phyloP scores from a whole-genome alignment of 1,140 invertebrate genomes.

The Drosophila parabipectinata region DNA sequence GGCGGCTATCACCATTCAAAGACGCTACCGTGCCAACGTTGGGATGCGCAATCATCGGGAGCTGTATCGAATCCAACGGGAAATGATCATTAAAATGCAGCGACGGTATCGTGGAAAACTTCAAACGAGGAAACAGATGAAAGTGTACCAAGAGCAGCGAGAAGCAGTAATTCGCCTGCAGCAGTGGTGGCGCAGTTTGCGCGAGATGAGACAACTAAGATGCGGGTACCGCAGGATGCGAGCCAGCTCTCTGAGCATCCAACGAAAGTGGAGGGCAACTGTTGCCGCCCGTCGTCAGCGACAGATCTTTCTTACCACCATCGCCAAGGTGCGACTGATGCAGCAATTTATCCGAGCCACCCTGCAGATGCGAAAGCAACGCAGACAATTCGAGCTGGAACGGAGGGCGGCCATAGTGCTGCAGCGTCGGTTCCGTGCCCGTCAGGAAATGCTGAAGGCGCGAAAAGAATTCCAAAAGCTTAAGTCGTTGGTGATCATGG shows the following conservation, averaged over 20 bases:
- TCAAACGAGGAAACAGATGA: constrained; percentile 47
- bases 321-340: constrained; percentile 64
- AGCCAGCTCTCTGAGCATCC: constrained; percentile 63
- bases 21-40: constrained; percentile 44
- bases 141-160: constrained; percentile 33
- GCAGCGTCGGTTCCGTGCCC: constrained; percentile 85
- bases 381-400: constrained; percentile 77
- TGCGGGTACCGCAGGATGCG: constrained; percentile 57
- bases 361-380: constrained; percentile 49
- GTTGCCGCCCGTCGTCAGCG: constrained; percentile 56
- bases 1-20: constrained; percentile 41
- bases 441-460: constrained; percentile 59
- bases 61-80: constrained; percentile 58
- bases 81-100: constrained; percentile 50
- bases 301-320: constrained; percentile 65
- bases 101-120: constrained; percentile 39
- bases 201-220: constrained; percentile 56
- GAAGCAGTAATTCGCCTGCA: constrained; percentile 58
- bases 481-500: constrained; percentile 47
- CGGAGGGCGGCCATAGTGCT: constrained; percentile 82
- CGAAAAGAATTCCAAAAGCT: constrained; percentile 76
- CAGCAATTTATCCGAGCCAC: constrained; percentile 82
- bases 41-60: constrained; percentile 47
- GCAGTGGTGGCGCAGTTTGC: constrained; percentile 63
- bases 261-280: constrained; percentile 65